phyloP scores from a whole-genome alignment of 2,113 vertebrate species.

The Typhlomys cinereus region DNA sequence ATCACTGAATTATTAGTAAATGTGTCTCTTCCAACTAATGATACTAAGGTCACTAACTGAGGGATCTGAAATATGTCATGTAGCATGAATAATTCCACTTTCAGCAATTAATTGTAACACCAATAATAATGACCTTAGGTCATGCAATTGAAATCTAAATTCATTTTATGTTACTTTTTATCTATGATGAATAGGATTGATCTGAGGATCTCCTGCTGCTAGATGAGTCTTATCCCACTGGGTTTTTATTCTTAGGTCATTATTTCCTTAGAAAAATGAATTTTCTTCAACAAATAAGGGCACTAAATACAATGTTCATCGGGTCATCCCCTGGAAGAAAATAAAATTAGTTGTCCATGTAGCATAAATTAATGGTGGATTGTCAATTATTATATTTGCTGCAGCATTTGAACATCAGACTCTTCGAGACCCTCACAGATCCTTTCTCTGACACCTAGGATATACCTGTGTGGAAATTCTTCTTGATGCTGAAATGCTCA shows the following conservation, averaged over 20 bases:
- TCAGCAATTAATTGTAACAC: not conserved
- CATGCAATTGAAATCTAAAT: constrained; percentile 17
- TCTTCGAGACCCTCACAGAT: not conserved
- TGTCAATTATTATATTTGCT: not conserved
- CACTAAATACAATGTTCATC: not conserved
- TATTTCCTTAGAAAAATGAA: not conserved
- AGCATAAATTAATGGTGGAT: not conserved
- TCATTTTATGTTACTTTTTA: not conserved
- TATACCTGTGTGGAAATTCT: not conserved
- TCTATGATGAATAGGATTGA: not conserved
- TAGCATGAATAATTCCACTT: not conserved
- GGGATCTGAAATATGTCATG: not conserved
- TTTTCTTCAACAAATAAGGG: not conserved
- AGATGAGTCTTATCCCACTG: not conserved
- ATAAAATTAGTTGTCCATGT: not conserved
- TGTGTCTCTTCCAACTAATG: not conserved
- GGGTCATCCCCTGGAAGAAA: not conserved
- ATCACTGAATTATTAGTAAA: not conserved
- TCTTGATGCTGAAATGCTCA: not conserved
- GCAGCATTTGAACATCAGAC: not conserved
- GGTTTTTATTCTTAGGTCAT: not conserved
- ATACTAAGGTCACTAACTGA: constrained; percentile 38
- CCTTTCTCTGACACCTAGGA: not conserved
- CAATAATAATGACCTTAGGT: not conserved
- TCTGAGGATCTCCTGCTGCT: not conserved